These are phyloP conservation scores for Archivesica marissinica DNA, from an alignment of 1,140 invertebrate species.

Conservation along the genomic window DNA sequence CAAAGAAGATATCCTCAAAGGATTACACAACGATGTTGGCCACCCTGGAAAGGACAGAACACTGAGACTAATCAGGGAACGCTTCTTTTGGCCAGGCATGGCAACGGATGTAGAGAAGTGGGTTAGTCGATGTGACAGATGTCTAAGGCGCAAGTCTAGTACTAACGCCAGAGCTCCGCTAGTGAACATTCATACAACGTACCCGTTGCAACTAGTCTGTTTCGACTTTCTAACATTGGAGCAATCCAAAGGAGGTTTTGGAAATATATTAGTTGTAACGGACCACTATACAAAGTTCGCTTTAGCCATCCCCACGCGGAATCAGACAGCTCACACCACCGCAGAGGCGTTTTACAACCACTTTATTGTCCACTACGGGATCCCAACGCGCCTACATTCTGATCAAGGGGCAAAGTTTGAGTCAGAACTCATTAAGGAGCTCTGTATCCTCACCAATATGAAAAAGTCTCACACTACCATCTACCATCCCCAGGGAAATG, in stretches of 20 bases:
- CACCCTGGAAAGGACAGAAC: slow-evolving; percentile 52
- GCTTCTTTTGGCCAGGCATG: slow-evolving; percentile 55
- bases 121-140: slow-evolving; percentile 28
- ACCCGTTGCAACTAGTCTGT: slow-evolving; percentile 48
- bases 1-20: background rate
- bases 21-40: slow-evolving; percentile 36
- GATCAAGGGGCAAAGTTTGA: slow-evolving; percentile 60
- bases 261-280: slow-evolving; percentile 57
- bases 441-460: slow-evolving; percentile 24
- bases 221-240: slow-evolving; percentile 53
- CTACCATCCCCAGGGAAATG: slow-evolving; percentile 34
- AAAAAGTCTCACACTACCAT: slow-evolving; percentile 38
- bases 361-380: slow-evolving; percentile 59
- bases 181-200: slow-evolving; percentile 12
- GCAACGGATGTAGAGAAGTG: slow-evolving; percentile 9
- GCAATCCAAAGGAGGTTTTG: slow-evolving; percentile 28
- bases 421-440: slow-evolving; percentile 38
- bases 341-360: slow-evolving; percentile 46
- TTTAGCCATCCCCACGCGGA: slow-evolving; percentile 54
- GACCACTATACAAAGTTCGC: slow-evolving; percentile 60
- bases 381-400: slow-evolving; percentile 33
- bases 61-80: slow-evolving; percentile 10
- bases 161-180: slow-evolving; percentile 7
- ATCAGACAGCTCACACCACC: slow-evolving; percentile 58
- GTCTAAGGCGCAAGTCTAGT: slow-evolving; percentile 13